phyloP scores from a whole-genome alignment of 2,888 invertebrate species.

The Ceramica pisi region DNA sequence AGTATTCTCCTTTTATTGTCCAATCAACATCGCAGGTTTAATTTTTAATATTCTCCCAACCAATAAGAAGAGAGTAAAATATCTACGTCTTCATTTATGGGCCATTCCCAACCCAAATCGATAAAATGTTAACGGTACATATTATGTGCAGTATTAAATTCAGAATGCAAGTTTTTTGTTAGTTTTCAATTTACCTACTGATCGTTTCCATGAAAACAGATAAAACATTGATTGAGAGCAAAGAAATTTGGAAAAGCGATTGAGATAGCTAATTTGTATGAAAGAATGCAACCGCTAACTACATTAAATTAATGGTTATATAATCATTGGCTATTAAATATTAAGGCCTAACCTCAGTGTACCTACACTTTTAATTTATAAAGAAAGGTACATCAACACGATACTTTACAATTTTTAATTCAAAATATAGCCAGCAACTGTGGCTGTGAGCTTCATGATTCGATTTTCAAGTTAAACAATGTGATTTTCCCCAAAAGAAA shows the following conservation, averaged over 20 bases:
- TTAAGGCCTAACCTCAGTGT: not conserved
- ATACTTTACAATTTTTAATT: slow-evolving; percentile 19
- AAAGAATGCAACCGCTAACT: not conserved
- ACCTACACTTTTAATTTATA: not conserved
- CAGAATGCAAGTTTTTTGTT: slow-evolving; percentile 9
- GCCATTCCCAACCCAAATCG: slow-evolving; percentile 5
- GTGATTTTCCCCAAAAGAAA: slow-evolving; percentile 26
- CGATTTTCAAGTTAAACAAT: slow-evolving; percentile 21
- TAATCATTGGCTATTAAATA: not conserved
- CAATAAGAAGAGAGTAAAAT: slow-evolving; percentile 9
- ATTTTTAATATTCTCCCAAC: slow-evolving; percentile 25
- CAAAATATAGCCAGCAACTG: not conserved
- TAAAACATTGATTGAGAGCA: not conserved
- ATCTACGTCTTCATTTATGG: slow-evolving; percentile 27
- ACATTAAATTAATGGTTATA: not conserved
- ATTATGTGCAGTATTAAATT: slow-evolving; percentile 22
- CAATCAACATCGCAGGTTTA: slow-evolving; percentile 8
- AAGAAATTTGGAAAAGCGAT: not conserved
- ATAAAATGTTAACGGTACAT: slow-evolving; percentile 13
- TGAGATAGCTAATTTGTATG: not conserved
- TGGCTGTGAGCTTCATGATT: slow-evolving; percentile 2
- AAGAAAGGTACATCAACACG: not conserved
- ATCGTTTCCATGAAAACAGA: not conserved
- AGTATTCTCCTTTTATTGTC: slow-evolving; percentile 19
- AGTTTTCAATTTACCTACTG: slow-evolving; percentile 24